Evolutionary conservation across 2,797 vertebrate species (phyloP).

Genomic region (Dicrostonyx torquatus): DNA sequence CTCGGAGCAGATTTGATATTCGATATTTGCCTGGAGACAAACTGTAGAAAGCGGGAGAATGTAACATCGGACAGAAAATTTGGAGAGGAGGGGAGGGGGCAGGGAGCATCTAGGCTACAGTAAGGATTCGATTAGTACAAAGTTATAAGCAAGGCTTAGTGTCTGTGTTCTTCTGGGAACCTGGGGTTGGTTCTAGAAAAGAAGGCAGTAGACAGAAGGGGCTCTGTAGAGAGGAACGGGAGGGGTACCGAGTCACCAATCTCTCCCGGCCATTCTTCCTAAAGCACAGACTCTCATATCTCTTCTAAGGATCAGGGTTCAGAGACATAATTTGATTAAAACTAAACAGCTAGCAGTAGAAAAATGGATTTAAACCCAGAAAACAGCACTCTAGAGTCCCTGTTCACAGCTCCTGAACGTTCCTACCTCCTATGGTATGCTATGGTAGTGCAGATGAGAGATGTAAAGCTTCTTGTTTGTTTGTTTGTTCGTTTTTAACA

Average conservation of each 20-base stretch:
- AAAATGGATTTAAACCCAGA: not conserved
- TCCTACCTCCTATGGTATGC: not conserved
- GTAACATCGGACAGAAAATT: not conserved
- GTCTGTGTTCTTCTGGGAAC: not conserved
- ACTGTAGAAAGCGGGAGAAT: not conserved
- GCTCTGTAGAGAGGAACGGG: not conserved
- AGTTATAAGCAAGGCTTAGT: not conserved
- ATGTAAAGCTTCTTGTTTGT: not conserved
- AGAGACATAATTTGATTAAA: not conserved
- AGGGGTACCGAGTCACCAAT: not conserved
- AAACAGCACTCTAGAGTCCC: not conserved
- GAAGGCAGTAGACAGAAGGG: not conserved
- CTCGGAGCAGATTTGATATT: not conserved
- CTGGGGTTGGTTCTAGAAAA: not conserved
- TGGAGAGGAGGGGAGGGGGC: not conserved
- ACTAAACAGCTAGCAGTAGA: not conserved
- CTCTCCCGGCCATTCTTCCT: not conserved
- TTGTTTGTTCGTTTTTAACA: not conserved
- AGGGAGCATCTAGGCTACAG: not conserved
- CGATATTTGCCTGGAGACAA: not conserved
- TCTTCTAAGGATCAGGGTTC: not conserved
- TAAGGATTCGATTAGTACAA: not conserved
- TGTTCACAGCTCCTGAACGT: not conserved
- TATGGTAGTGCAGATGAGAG: not conserved
- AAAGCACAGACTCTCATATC: not conserved